A percentile compares a stretch with the other conserved stretches of the same genome.
Evolutionary conservation across 2,888 invertebrate genomes (phyloP).

Genomic region (Meghimatium bilineatum): DNA sequence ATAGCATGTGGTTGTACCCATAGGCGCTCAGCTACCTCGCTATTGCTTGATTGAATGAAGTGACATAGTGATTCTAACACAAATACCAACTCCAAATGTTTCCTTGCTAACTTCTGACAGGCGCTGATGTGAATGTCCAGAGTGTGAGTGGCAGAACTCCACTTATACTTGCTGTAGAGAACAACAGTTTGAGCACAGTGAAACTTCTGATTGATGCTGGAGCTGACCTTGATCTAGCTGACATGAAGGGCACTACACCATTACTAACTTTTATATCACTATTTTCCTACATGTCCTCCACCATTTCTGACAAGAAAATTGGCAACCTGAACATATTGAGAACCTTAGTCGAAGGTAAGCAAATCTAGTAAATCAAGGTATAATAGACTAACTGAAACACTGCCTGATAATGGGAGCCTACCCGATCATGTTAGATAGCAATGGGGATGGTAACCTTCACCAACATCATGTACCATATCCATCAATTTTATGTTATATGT

Average conservation of each 20-base stretch:
- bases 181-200: slow-evolving; percentile 31
- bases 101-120: slow-evolving; percentile 12
- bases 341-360: slow-evolving; percentile 43
- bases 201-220: slow-evolving; percentile 44
- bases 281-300: background rate
- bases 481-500: no score
- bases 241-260: slow-evolving; percentile 49
- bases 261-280: slow-evolving; percentile 9
- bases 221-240: slow-evolving; percentile 46
- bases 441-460: no score
- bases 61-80: no score
- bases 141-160: slow-evolving; percentile 47
- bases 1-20: no score
- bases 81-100: no score
- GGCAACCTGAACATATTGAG: slow-evolving; percentile 19
- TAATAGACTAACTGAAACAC: no score
- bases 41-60: no score
- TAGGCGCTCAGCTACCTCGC: no score
- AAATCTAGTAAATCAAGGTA: no score
- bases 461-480: no score
- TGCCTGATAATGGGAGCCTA: no score
- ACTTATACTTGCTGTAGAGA: slow-evolving; percentile 45
- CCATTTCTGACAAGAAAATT: background rate
- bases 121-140: slow-evolving; percentile 47
- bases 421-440: no score